Evolutionary conservation across 2,888 invertebrate genomes (phyloP), one percentile per base, ranked within the genome.

Genomic region (Agrotis ipsilon): DNA sequence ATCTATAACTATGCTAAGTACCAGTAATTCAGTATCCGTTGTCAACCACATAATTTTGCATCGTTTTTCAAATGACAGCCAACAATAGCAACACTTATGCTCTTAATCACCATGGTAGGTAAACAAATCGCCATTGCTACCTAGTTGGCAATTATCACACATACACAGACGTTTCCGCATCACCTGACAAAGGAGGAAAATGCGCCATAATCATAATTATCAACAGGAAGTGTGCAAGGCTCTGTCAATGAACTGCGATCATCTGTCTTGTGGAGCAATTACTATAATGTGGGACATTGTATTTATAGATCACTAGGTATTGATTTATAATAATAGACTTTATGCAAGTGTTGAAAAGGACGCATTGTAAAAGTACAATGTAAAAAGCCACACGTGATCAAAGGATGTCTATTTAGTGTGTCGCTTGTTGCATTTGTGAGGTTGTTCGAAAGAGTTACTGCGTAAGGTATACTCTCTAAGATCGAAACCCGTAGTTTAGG

Each of bases 171-270:
- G 21, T 67, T 79, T 82, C 78, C 78, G 78, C 54, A 11, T 57
- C 6, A 11, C 13, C n/a, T 58, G 19, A 66, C 85, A 59, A 68
- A 70, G 62, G 55, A 71, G 83, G 79, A 79, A 84, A 82, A 82
- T 60, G 58, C 55, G 3, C 24, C 60, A 21, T 58, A 73, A 71
- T 73, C 73, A 70, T 49, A 24, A 63, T 82, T 63, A 65, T 72
- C 63, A 46, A 18, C 70, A 80, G 86, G 81, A 83, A 81, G 70
- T 21, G 27, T 0, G 1, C 72, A 68, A 84, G 83, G 84, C 3
- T 60, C 84, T 78, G 81, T 73, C 84, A 86, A 81, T 75, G 84
- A 85, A 85, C 83, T 52, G 43, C 49, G 51, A 57, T 76, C 81
- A 72, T 63, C 66, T 65, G 69, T 80, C 71, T 54, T 63, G 19